These are phyloP conservation scores for Tricholauxania praeusta DNA, from an alignment of 2,888 invertebrate genomes.

Conservation along the genomic window DNA sequence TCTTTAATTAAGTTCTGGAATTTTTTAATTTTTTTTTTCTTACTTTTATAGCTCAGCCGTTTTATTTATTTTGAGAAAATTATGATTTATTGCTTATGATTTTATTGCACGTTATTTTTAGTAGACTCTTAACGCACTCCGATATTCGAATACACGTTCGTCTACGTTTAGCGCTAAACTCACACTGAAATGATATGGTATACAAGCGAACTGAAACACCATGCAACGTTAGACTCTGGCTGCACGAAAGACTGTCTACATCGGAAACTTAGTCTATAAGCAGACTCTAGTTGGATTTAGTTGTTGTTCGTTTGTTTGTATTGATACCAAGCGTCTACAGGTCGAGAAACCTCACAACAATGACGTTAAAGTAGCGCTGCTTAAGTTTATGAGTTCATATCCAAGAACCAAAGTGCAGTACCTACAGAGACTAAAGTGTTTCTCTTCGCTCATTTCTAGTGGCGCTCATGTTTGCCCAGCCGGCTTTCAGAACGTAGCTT, in stretches of 20 bases:
- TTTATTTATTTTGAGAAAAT: not conserved
- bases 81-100: not conserved
- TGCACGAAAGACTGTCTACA: not conserved
- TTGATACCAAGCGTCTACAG: not conserved
- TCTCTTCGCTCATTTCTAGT: not conserved
- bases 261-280: too few species aligned
- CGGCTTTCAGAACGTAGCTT: not conserved
- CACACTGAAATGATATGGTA: constrained; percentile 23
- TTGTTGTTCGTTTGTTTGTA: too few species aligned
- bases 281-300: not conserved
- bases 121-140: not conserved
- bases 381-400: constrained; percentile 2
- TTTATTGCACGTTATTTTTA: too few species aligned
- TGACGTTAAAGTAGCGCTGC: constrained; percentile 12
- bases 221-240: not conserved
- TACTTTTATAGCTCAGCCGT: not conserved
- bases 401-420: not conserved
- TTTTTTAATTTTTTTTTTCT: not conserved
- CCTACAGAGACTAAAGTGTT: not conserved
- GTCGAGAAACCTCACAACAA: not conserved
- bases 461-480: not conserved
- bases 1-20: not conserved
- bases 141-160: not conserved
- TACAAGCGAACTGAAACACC: constrained; percentile 6
- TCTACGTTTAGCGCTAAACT: constrained; percentile 20